phyloP scores from a whole-genome alignment of 2,888 invertebrate genomes.

The Sminthurinus aureus region DNA sequence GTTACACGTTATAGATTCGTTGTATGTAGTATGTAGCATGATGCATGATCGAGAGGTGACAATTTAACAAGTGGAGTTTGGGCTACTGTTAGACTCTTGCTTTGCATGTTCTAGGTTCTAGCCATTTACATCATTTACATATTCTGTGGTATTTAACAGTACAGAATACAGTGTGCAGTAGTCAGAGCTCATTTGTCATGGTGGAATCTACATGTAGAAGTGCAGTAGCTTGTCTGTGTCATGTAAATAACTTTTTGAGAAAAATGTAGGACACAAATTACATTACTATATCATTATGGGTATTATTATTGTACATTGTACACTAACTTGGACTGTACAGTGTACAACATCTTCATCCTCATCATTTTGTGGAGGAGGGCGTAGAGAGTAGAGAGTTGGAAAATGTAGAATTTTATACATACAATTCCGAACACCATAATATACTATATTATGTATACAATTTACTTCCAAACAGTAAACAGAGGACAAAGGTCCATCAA shows the following conservation, averaged over 20 bases:
- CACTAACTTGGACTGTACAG: not conserved
- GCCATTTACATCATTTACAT: no score
- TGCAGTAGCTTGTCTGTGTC: conserved; percentile 31
- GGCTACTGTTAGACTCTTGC: not conserved
- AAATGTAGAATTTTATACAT: not conserved
- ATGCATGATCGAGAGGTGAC: not conserved
- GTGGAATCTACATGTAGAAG: not conserved
- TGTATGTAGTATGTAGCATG: no score
- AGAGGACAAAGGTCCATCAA: not conserved
- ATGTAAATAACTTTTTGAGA: not conserved
- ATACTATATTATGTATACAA: not conserved
- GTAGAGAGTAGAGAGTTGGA: not conserved
- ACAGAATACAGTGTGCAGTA: no score
- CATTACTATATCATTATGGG: no score
- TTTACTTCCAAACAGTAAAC: not conserved
- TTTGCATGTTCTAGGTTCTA: not conserved
- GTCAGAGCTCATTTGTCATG: no score
- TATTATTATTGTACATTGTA: not conserved
- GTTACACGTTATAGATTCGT: no score
- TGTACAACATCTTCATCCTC: no score
- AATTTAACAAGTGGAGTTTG: not conserved
- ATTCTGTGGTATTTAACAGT: no score
- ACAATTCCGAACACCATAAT: not conserved
- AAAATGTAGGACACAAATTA: not conserved
- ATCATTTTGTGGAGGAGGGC: not conserved